These are phyloP conservation scores for Andricus grossulariae DNA, from an alignment of 1,140 invertebrate genomes.

Conservation along the genomic window DNA sequence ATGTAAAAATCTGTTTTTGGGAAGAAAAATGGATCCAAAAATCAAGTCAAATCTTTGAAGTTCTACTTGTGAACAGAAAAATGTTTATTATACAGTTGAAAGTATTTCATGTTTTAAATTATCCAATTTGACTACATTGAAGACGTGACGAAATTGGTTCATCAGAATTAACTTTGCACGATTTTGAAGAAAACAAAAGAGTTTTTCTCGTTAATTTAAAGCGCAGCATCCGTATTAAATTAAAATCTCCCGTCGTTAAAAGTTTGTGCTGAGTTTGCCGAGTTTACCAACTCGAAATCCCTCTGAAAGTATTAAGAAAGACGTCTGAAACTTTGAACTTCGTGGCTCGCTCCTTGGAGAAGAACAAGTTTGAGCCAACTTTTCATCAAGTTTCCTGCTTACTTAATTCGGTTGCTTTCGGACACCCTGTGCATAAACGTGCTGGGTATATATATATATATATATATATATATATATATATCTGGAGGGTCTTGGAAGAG, in stretches of 20 bases:
- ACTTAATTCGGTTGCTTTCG: not conserved
- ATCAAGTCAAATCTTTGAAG: too few species aligned
- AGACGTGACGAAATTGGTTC: too few species aligned
- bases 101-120: too few species aligned
- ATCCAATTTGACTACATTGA: too few species aligned
- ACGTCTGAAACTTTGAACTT: not conserved
- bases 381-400: slow-evolving; percentile 8
- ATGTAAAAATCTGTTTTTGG: too few species aligned
- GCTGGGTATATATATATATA: not conserved
- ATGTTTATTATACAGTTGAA: too few species aligned
- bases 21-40: too few species aligned
- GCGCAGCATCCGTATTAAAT: not conserved
- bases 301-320: not conserved
- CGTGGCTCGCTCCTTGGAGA: not conserved
- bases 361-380: not conserved
- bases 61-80: too few species aligned
- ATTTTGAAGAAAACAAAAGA: not conserved
- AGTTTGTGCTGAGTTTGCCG: not conserved
- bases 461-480: too few species aligned
- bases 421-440: slow-evolving; percentile 20
- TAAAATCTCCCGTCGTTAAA: slow-evolving; percentile 19
- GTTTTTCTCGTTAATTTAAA: not conserved
- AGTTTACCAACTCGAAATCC: not conserved
- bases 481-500: too few species aligned
- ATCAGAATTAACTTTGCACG: not conserved